Percentiles rank a stretch among this genome's conserved stretches.
Evolutionary conservation across 2,113 vertebrate species (phyloP).

Genomic region (Ophiodon elongatus): DNA sequence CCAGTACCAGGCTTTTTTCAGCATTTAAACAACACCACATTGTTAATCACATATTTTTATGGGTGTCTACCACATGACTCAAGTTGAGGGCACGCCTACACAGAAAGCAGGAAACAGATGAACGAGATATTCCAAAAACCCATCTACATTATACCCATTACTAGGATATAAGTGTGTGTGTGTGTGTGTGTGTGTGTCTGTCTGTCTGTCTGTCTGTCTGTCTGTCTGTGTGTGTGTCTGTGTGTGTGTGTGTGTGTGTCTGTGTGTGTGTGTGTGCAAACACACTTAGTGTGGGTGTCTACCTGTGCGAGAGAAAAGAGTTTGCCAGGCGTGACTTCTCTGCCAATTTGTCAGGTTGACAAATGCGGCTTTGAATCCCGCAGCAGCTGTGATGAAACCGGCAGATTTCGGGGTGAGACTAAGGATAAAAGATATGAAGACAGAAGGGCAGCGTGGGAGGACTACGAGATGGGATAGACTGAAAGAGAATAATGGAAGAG

Average conservation of each 20-base stretch:
- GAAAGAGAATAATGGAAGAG: conserved; percentile 38
- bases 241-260: background rate
- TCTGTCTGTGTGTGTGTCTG: background rate
- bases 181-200: background rate
- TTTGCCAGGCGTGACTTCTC: conserved; percentile 5
- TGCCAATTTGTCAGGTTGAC: conserved; percentile 15
- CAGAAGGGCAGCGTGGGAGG: conserved; percentile 26
- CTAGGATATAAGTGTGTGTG: background rate
- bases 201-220: background rate
- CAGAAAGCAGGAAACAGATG: background rate
- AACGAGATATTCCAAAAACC: background rate
- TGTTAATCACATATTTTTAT: background rate
- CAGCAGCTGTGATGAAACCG: conserved; percentile 31
- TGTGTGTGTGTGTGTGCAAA: background rate
- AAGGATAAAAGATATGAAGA: conserved; percentile 34
- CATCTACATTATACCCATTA: background rate
- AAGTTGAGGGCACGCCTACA: background rate
- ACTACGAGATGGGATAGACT: conserved; percentile 5
- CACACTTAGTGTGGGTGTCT: background rate
- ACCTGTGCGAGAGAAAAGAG: background rate
- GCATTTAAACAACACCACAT: background rate
- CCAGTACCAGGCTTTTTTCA: background rate
- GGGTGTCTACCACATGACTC: background rate
- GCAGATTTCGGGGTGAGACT: conserved; percentile 28
- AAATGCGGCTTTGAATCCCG: conserved; percentile 18